These are phyloP conservation scores for Drosophila barbarae DNA, from an alignment of 2,888 invertebrate species.

Conservation along the genomic window DNA sequence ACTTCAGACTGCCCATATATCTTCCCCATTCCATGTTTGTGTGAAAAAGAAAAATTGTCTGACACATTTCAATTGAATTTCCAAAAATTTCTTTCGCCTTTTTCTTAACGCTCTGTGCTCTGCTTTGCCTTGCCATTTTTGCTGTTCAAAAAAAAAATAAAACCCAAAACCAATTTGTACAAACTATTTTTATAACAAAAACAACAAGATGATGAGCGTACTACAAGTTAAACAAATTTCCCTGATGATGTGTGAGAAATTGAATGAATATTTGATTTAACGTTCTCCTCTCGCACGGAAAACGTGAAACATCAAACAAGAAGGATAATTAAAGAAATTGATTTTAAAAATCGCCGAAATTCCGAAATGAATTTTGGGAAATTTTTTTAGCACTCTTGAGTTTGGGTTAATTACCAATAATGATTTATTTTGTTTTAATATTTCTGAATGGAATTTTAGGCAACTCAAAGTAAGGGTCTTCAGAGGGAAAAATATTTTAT, in stretches of 20 bases:
- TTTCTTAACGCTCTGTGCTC: background rate
- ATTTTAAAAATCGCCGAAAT: background rate
- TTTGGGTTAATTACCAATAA: constrained; percentile 24
- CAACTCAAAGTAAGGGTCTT: no score
- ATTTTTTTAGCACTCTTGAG: constrained; percentile 11
- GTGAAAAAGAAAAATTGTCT: constrained; percentile 51
- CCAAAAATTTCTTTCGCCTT: constrained; percentile 17
- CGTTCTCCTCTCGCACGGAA: constrained; percentile 14
- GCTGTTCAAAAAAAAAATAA: constrained; percentile 52
- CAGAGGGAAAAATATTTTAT: background rate
- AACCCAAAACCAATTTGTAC: constrained; percentile 55
- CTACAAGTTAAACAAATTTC: constrained; percentile 60
- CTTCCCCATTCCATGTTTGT: constrained; percentile 11
- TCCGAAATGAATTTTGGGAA: constrained; percentile 23
- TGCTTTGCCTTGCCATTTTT: constrained; percentile 21
- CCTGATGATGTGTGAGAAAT: constrained; percentile 66
- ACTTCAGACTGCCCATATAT: constrained; percentile 10
- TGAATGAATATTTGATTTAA: constrained; percentile 41
- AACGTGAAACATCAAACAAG: constrained; percentile 49
- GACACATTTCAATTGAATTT: constrained; percentile 70
- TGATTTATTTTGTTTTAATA: constrained; percentile 1
- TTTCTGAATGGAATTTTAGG: background rate
- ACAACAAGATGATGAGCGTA: constrained; percentile 33
- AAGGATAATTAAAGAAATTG: constrained; percentile 3
- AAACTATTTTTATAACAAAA: constrained; percentile 67